phyloP scores from a whole-genome alignment of 2,113 vertebrate genomes.

The Lonchura striata region DNA sequence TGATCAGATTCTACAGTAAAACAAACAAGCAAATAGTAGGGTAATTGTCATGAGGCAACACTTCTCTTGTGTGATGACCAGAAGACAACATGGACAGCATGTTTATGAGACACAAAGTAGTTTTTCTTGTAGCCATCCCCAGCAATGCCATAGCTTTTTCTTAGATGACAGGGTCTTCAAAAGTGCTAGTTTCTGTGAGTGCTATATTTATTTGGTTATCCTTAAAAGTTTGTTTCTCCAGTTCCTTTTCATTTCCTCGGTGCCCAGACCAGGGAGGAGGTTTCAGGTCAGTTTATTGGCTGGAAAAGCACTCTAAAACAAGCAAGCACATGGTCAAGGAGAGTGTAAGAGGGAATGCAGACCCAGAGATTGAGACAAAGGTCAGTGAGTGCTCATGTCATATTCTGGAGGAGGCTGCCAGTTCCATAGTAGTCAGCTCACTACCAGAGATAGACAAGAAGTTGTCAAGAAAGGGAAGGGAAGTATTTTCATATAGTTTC shows the following conservation, averaged over 20 bases:
- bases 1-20: neutral
- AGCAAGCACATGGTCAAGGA: neutral
- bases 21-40: neutral
- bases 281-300: neutral
- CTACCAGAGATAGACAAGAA: neutral
- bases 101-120: neutral
- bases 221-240: neutral
- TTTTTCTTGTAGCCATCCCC: neutral
- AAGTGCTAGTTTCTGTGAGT: neutral
- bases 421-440: neutral
- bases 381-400: fast-evolving
- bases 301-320: neutral
- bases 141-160: neutral
- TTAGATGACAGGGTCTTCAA: neutral
- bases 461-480: no score
- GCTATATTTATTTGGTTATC: neutral
- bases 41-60: neutral
- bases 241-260: neutral
- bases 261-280: neutral
- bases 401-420: neutral
- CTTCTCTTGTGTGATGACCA: neutral
- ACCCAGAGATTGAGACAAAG: neutral
- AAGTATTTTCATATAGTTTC: no score
- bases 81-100: neutral
- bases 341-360: neutral